Percentiles rank a stretch among this genome's conserved stretches.
phyloP scores from a whole-genome alignment of 2,888 invertebrate species.

The Caenorhabditis sulstoni region DNA sequence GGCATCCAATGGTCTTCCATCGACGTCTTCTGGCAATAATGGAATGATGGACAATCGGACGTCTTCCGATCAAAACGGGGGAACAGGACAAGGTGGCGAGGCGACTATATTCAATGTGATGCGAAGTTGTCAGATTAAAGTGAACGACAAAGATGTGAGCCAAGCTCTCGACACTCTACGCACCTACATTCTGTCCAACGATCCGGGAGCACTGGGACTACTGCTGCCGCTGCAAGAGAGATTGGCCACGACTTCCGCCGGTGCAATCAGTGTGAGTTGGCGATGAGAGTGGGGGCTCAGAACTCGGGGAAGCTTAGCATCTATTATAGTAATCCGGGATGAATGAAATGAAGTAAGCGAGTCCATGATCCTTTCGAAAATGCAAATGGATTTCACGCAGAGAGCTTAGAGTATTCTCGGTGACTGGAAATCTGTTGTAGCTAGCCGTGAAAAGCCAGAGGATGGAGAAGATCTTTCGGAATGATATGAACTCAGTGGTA shows the following conservation, averaged over 20 bases:
- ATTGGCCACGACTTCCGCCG: slow-evolving; percentile 5
- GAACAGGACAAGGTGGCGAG: not conserved
- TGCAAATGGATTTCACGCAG: no score
- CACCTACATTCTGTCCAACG: slow-evolving; percentile 50
- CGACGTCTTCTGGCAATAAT: not conserved
- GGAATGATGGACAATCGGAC: no score
- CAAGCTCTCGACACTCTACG: slow-evolving; percentile 59
- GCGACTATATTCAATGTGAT: slow-evolving; percentile 23
- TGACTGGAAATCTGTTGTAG: no score
- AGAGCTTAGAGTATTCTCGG: no score
- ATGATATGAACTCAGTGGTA: no score
- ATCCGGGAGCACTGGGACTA: slow-evolving; percentile 51
- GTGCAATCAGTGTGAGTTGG: not conserved
- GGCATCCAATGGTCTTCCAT: not conserved
- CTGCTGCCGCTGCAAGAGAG: slow-evolving; percentile 55
- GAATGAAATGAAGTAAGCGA: no score
- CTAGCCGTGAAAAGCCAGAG: no score
- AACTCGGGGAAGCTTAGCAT: no score
- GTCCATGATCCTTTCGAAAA: no score
- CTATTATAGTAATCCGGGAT: no score
- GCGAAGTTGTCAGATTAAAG: slow-evolving; percentile 44
- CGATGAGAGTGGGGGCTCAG: no score
- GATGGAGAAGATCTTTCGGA: no score
- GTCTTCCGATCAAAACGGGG: not conserved
- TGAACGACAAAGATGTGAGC: slow-evolving; percentile 41